These are phyloP conservation scores for Tipula unca DNA, from an alignment of 2,888 invertebrate genomes.

Conservation along the genomic window DNA sequence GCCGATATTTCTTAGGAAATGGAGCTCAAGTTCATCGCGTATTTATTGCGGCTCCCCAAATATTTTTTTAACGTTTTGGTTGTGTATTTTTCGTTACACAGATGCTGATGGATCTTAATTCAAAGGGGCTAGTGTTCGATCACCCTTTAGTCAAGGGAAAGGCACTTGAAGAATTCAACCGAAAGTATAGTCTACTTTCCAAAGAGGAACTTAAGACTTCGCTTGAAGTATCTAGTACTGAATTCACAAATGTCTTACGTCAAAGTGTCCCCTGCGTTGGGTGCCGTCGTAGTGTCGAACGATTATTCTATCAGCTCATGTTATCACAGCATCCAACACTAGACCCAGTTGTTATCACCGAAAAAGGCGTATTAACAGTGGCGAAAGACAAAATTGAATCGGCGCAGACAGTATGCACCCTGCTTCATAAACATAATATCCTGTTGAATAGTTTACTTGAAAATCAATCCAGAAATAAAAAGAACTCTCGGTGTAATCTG, in stretches of 20 bases:
- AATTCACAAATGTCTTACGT: constrained; percentile 75
- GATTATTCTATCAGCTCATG: constrained; percentile 76
- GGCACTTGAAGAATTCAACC: constrained; percentile 76
- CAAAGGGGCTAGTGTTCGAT: constrained; percentile 76
- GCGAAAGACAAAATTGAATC: constrained; percentile 69
- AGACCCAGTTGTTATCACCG: constrained; percentile 73
- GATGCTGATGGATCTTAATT: constrained; percentile 91
- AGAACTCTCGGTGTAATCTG: constrained; percentile 78
- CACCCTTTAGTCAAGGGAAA: constrained; percentile 70
- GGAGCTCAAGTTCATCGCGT: not conserved
- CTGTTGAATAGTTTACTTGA: constrained; percentile 69
- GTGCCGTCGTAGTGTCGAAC: constrained; percentile 84
- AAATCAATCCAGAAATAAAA: constrained; percentile 76
- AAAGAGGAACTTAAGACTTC: constrained; percentile 70
- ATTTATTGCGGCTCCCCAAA: not conserved
- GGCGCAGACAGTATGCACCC: constrained; percentile 71
- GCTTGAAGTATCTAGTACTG: constrained; percentile 72
- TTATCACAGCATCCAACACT: constrained; percentile 78
- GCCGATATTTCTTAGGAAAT: not conserved
- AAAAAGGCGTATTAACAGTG: constrained; percentile 68
- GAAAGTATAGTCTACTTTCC: constrained; percentile 69
- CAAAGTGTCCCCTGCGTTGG: constrained; percentile 92
- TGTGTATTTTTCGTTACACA: constrained; percentile 39
- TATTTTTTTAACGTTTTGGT: not conserved
- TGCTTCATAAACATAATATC: constrained; percentile 78